A percentile compares a stretch with the other conserved stretches of the same genome.
Conservation (phyloP, 2,113 vertebrate genomes). For the Peucedramus taeniatus region DNA sequence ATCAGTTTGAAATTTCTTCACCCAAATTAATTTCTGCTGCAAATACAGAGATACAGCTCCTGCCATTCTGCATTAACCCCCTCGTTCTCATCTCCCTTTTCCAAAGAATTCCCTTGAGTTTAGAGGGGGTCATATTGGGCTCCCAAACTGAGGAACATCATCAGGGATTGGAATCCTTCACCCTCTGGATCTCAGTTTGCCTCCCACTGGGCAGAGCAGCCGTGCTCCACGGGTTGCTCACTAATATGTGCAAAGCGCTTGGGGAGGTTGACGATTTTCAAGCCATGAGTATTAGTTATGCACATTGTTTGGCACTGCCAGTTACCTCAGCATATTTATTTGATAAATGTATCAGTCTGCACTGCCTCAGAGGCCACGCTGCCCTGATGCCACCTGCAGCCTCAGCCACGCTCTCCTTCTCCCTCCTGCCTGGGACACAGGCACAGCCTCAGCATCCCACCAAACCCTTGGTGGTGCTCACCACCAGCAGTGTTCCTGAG, state of each 20-base stretch:
- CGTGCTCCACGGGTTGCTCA: not conserved
- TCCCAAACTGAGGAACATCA: not conserved
- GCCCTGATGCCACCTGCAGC: not conserved
- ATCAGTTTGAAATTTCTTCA: not conserved
- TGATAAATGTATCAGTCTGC: not conserved
- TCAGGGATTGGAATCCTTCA: not conserved
- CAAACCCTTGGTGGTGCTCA: not conserved
- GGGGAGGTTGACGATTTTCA: not conserved
- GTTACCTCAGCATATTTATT: not conserved
- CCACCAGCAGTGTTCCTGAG: not conserved
- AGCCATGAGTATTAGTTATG: not conserved
- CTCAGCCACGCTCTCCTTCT: not conserved
- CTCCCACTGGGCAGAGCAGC: not conserved
- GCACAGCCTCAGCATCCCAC: not conserved
- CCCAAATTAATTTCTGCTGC: not conserved
- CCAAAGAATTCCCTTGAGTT: not conserved
- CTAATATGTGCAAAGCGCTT: accelerated
- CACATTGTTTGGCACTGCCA: not conserved
- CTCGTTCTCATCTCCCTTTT: not conserved
- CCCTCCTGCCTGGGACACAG: not conserved
- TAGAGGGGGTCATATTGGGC: not conserved
- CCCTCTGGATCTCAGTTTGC: not conserved
- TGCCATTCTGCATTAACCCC: not conserved
- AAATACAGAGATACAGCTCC: not conserved
- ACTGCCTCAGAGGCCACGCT: not conserved